phyloP scores from a whole-genome alignment of 2,113 vertebrate species.

The Sylvietta virens region DNA sequence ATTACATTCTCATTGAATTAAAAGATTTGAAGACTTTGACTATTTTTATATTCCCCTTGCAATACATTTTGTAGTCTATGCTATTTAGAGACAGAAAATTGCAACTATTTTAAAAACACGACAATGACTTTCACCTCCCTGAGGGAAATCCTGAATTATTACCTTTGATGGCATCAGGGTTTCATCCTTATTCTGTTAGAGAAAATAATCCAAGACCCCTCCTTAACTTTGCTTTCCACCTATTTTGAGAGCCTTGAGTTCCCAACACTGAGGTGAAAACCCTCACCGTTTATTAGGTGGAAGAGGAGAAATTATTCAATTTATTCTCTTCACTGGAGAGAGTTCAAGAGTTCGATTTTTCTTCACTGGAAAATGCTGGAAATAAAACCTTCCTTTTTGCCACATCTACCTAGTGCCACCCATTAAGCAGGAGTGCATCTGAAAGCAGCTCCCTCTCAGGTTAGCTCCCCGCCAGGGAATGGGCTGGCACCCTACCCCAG shows the following conservation, averaged over 20 bases:
- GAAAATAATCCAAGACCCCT: not conserved
- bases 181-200: constrained; percentile 4
- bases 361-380: not conserved
- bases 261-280: not conserved
- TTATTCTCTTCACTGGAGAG: no score
- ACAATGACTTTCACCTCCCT: constrained; percentile 59
- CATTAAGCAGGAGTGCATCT: not conserved
- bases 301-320: not conserved
- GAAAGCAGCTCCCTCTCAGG: not conserved
- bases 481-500: not conserved
- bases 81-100: constrained; percentile 72
- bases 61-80: constrained; percentile 66
- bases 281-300: not conserved
- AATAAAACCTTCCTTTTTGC: not conserved
- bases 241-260: not conserved
- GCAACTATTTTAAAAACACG: constrained; percentile 67
- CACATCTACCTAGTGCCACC: not conserved
- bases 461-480: not conserved
- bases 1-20: constrained; percentile 78
- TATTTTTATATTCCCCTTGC: constrained; percentile 67
- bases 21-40: constrained; percentile 72
- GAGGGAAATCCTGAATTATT: constrained; percentile 55
- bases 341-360: not conserved
- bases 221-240: not conserved
- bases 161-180: constrained; percentile 3